These are phyloP conservation scores for Eleginops maclovinus DNA, from an alignment of 2,113 vertebrate species.

Conservation along the genomic window DNA sequence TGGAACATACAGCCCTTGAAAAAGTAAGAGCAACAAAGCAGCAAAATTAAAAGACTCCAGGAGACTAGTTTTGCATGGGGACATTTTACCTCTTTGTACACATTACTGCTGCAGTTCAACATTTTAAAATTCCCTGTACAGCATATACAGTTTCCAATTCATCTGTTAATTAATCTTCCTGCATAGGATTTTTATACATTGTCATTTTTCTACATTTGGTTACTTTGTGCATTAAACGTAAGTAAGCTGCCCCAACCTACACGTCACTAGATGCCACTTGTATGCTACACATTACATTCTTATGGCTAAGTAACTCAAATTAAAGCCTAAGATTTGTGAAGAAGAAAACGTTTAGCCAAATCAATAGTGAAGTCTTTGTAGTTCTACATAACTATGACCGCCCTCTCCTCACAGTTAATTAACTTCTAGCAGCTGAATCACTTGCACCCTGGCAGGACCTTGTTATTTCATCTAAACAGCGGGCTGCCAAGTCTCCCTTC, in stretches of 20 bases:
- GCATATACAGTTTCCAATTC: constrained; percentile 95
- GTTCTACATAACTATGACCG: constrained; percentile 70
- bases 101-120: constrained; percentile 91
- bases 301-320: constrained; percentile 81
- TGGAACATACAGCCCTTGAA: constrained; percentile 90
- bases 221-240: constrained; percentile 89
- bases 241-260: constrained; percentile 86
- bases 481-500: constrained; percentile 72
- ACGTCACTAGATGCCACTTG: constrained; percentile 78
- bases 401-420: constrained; percentile 76
- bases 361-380: constrained; percentile 71
- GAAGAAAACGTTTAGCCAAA: constrained; percentile 67
- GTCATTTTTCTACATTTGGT: constrained; percentile 93
- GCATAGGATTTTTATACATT: constrained; percentile 94
- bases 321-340: constrained; percentile 77
- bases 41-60: constrained; percentile 91
- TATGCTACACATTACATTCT: constrained; percentile 84
- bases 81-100: constrained; percentile 91
- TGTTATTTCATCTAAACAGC: constrained; percentile 62
- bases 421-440: constrained; percentile 77
- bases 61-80: constrained; percentile 89
- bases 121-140: constrained; percentile 95
- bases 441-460: constrained; percentile 72
- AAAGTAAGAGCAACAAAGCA: constrained; percentile 95
- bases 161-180: constrained; percentile 91